Evolutionary conservation across 2,888 invertebrate species (phyloP), one percentile per base, ranked within the genome.

Genomic region (Entomobrya proxima): DNA sequence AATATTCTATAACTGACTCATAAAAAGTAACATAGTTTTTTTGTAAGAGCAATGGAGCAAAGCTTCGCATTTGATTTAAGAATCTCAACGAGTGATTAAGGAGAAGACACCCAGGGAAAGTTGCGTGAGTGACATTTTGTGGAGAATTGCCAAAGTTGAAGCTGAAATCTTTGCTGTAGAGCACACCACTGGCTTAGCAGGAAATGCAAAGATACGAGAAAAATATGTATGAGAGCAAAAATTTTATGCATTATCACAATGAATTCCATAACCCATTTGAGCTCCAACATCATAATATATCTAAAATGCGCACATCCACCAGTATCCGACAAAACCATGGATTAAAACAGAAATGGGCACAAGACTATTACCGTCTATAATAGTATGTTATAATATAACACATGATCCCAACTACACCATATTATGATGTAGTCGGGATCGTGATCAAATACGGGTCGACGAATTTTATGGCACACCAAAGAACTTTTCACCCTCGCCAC

Each of bases 81-180:
- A 37, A 32, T 27, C 50, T 47, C 27, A 30, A 13, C 47, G 13
- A n/a, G 55, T 55, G 75, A 75, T 75, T 75, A 75, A 75, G 24
- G 37, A 75, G 75, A 75, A n/a, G 37, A 35, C 30, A 55, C 52
- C 37, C 11, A 37, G 52, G 50, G 55, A 75, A 55, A 55, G 75
- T 55, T 61, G n/a, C 44, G 55, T 44, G 77, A 77, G 50, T 79
- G 79, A 79, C 79, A 69, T 58, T 80, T 37, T 32, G 58, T 80
- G 80, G 80, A 80, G 58, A 72, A 69, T 37, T 80, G 80, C 80
- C 80, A 80, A 72, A 72, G 80, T 80, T 79, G 37, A 79, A 69
- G 50, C 37, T 27, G 50, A 40, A 67, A 40, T 40, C 67, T 67
- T 7, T 1, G n/a, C 67, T 21, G 21, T 40, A 67, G 1, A 67